phyloP scores from a whole-genome alignment of 2,113 vertebrate genomes.

The Fukomys damarensis region DNA sequence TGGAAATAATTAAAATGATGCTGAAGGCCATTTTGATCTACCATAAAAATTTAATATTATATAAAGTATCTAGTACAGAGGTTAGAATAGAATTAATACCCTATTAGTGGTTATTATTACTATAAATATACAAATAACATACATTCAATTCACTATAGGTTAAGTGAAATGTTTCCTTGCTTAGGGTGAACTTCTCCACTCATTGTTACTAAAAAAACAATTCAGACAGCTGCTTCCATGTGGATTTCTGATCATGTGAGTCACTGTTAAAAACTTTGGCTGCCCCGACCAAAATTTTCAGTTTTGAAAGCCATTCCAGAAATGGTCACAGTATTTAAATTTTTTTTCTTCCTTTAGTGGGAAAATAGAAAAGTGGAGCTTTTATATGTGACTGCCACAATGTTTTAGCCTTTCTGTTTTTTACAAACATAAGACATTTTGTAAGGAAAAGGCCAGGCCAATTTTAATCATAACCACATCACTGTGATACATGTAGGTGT shows the following conservation, averaged over 20 bases:
- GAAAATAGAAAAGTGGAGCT: conserved; percentile 3
- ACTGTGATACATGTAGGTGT: neutral
- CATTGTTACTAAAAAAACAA: neutral
- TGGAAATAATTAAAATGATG: neutral
- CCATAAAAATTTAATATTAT: neutral
- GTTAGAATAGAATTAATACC: neutral
- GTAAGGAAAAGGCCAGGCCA: conserved; percentile 6
- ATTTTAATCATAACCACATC: neutral
- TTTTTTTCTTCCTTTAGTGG: neutral
- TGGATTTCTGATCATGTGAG: conserved; percentile 64
- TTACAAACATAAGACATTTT: neutral
- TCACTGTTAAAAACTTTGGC: conserved; percentile 67
- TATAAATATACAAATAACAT: neutral
- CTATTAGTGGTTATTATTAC: neutral
- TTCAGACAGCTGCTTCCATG: conserved; percentile 55
- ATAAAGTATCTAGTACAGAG: neutral
- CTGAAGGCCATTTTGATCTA: neutral
- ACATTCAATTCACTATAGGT: neutral
- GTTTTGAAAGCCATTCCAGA: conserved; percentile 60
- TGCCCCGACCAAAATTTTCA: conserved; percentile 38
- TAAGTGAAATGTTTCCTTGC: neutral
- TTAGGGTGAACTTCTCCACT: neutral
- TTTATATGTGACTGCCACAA: neutral
- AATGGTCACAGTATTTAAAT: neutral
- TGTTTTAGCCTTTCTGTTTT: conserved; percentile 33